Evolutionary conservation across 2,113 vertebrate genomes (phyloP).

Genomic region (Cyprinodon tularosa): DNA sequence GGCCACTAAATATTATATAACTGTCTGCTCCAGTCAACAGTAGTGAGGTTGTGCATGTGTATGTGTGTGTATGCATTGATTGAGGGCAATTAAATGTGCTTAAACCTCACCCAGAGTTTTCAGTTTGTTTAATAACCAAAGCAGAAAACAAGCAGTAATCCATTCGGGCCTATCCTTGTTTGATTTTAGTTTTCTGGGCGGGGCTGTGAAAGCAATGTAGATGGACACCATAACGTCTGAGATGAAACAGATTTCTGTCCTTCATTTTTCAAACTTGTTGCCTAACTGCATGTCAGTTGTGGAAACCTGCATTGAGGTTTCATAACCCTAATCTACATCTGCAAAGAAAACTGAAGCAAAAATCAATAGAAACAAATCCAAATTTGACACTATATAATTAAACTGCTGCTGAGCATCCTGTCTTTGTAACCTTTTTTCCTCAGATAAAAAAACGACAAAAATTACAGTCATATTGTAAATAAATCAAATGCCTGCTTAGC

Average conservation of each 20-base stretch:
- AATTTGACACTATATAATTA: neutral
- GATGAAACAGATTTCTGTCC: conserved; percentile 1
- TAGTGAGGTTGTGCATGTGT: conserved; percentile 6
- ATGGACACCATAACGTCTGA: neutral
- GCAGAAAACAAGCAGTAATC: neutral
- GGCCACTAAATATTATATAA: conserved; percentile 72
- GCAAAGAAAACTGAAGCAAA: neutral
- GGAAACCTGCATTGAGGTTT: neutral
- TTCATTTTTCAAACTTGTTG: conserved; percentile 39
- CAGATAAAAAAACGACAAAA: neutral
- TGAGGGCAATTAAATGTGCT: conserved; percentile 28
- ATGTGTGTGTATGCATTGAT: neutral
- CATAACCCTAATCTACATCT: neutral
- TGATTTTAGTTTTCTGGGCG: neutral
- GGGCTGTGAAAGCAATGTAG: neutral
- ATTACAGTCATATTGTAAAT: neutral
- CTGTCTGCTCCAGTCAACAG: conserved; percentile 48
- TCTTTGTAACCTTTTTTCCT: neutral
- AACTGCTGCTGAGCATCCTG: neutral
- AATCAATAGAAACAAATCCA: neutral
- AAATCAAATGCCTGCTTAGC: too few relatives aligned
- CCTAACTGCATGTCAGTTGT: too few relatives aligned
- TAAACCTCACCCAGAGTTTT: neutral
- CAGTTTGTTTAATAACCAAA: neutral
- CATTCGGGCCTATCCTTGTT: neutral